Evolutionary conservation across 2,888 invertebrate genomes (phyloP).

Genomic region (Sinodicranocentrus sp.): DNA sequence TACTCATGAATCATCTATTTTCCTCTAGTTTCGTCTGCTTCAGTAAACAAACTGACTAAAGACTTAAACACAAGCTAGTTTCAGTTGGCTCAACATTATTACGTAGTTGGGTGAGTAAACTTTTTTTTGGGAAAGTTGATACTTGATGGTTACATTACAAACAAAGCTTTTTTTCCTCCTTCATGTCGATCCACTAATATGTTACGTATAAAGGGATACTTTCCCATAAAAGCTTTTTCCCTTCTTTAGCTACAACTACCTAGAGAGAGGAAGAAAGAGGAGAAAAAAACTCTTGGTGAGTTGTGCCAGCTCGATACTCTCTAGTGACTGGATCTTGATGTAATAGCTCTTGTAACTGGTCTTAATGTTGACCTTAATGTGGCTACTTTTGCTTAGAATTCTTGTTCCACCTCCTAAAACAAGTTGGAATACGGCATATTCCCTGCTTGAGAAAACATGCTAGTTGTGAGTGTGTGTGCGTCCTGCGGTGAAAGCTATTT

Average conservation of each 20-base stretch:
- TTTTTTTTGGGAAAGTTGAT: conserved; percentile 42
- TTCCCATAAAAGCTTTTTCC: conserved; percentile 10
- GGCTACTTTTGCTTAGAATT: conserved; percentile 38
- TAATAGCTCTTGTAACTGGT: conserved; percentile 47
- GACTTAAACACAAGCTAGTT: conserved; percentile 9
- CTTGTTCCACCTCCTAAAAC: too few relatives aligned
- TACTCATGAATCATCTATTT: background rate
- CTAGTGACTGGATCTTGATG: conserved; percentile 18
- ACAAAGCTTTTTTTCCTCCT: background rate
- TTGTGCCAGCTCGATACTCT: background rate
- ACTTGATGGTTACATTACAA: conserved; percentile 40
- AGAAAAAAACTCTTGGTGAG: too few relatives aligned
- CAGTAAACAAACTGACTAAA: conserved; percentile 6
- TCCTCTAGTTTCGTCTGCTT: conserved; percentile 5
- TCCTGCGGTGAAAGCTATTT: conserved; percentile 58
- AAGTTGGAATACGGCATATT: background rate
- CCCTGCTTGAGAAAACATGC: too few relatives aligned
- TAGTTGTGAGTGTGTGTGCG: background rate
- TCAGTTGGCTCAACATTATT: conserved; percentile 18
- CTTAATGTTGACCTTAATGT: conserved; percentile 65
- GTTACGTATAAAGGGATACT: background rate
- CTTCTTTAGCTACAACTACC: background rate
- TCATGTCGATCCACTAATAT: background rate
- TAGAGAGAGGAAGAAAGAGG: too few relatives aligned
- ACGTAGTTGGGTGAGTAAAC: conserved; percentile 37